Conservation (phyloP, 2,113 vertebrate species). For the Neoarius graeffei region DNA sequence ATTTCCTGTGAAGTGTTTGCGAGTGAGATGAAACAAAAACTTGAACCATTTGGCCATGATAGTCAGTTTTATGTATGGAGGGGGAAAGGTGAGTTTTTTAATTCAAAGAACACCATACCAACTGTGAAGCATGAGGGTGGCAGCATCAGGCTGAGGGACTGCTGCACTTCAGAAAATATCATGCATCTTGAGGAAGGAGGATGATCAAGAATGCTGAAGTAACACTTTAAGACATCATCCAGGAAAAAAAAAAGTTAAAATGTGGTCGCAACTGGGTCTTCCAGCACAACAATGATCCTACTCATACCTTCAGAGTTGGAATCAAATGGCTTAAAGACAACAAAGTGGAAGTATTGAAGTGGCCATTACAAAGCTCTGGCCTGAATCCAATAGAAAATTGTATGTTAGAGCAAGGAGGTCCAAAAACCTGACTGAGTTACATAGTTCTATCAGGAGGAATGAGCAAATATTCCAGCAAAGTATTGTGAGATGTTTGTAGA, state of each 20-base stretch:
- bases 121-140: not conserved
- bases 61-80: not conserved
- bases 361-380: not conserved
- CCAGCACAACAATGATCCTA: not conserved
- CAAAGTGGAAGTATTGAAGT: not conserved
- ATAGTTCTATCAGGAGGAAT: not conserved
- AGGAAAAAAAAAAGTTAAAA: not conserved
- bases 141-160: no score
- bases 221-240: not conserved
- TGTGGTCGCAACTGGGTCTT: not conserved
- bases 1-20: not conserved
- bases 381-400: not conserved
- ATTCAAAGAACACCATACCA: not conserved
- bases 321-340: not conserved
- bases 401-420: not conserved
- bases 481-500: not conserved
- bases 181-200: not conserved
- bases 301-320: not conserved
- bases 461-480: not conserved
- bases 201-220: not conserved
- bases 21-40: not conserved
- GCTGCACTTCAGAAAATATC: no score
- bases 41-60: not conserved
- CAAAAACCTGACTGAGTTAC: not conserved
- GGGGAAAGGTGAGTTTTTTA: not conserved